Evolutionary conservation across 2,113 vertebrate genomes (phyloP).

Genomic region (Danio rerio): GRCz12tu NC_133184.1:26739501-26740000

Average conservation of each 20-base stretch:
- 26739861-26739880: slow-evolving; percentile 18
- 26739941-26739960: slow-evolving; percentile 2
- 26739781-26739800: slow-evolving; percentile 34
- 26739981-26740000: slow-evolving; percentile 27
- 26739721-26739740: slow-evolving; percentile 17
- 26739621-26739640: background rate
- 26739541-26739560: too few relatives aligned
- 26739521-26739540: too few relatives aligned
- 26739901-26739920: background rate
- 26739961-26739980: slow-evolving; percentile 15
- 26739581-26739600: background rate
- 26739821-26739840: background rate
- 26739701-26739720: background rate
- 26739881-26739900: slow-evolving; percentile 15
- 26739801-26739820: slow-evolving; percentile 16
- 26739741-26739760: background rate
- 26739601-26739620: too few relatives aligned
- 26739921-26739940: background rate
- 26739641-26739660: background rate
- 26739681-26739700: background rate
- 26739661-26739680: background rate
- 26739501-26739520: too few relatives aligned
- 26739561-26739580: too few relatives aligned
- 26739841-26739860: slow-evolving; percentile 13
- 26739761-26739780: background rate